phyloP scores from a whole-genome alignment of 2,888 invertebrate genomes.

The Apotomis turbidana region DNA sequence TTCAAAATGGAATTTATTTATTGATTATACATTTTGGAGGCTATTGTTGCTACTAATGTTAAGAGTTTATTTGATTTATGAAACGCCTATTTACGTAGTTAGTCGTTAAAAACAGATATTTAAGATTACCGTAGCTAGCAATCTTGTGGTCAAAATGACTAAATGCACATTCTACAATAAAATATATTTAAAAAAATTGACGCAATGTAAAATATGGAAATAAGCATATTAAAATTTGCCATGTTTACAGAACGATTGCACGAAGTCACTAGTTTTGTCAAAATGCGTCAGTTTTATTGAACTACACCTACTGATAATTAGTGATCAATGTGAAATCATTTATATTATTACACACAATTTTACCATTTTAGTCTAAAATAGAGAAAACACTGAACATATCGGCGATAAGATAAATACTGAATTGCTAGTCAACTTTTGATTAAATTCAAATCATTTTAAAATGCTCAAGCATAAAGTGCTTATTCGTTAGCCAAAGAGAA shows the following conservation, averaged over 20 bases:
- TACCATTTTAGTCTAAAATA: slow-evolving; percentile 7
- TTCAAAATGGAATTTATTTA: slow-evolving; percentile 6
- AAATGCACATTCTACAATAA: background rate
- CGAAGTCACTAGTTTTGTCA: background rate
- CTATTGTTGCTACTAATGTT: slow-evolving; percentile 35
- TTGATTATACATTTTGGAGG: slow-evolving; percentile 7
- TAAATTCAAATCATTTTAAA: slow-evolving; percentile 12
- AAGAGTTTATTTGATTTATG: slow-evolving; percentile 34
- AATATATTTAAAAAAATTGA: background rate
- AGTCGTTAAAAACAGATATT: slow-evolving; percentile 12
- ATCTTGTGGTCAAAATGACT: background rate
- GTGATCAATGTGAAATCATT: background rate
- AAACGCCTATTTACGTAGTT: slow-evolving; percentile 34
- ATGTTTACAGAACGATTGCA: background rate
- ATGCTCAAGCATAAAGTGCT: slow-evolving; percentile 50
- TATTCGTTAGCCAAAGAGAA: slow-evolving; percentile 43
- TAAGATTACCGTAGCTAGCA: background rate
- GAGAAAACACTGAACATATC: slow-evolving; percentile 34
- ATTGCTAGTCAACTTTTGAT: slow-evolving; percentile 48
- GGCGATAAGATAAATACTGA: slow-evolving; percentile 23
- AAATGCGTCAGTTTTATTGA: background rate
- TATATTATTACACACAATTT: slow-evolving; percentile 2
- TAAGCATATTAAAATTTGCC: no score
- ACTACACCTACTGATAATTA: background rate
- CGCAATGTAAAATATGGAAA: background rate